Conservation (phyloP, 2,113 vertebrate species). For the Rhabdomys dilectus region DNA sequence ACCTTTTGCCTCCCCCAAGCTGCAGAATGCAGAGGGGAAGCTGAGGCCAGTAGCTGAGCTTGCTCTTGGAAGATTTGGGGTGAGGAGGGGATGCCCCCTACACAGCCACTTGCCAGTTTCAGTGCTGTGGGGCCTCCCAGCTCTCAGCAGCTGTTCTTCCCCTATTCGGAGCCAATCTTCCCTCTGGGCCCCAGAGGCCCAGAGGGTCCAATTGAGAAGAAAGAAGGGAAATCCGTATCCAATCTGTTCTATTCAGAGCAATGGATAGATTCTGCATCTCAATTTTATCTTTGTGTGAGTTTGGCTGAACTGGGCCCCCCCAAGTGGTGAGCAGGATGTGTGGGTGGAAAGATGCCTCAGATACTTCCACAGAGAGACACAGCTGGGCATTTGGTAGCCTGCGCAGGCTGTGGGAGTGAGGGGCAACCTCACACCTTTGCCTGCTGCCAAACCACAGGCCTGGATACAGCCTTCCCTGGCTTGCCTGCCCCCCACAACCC, state of each 20-base stretch:
- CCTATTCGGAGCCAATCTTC: slow-evolving; percentile 52
- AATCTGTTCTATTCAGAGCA: slow-evolving; percentile 80
- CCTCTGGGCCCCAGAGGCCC: slow-evolving; percentile 40
- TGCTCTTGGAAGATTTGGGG: background rate
- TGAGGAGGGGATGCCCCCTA: background rate
- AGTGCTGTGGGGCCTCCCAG: background rate
- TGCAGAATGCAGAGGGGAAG: background rate
- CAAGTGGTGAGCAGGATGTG: slow-evolving; percentile 84
- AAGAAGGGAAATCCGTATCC: slow-evolving; percentile 82
- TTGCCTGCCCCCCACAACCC: background rate
- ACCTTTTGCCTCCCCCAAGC: background rate
- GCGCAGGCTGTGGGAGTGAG: background rate
- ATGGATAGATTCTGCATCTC: slow-evolving; percentile 83
- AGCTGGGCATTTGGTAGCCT: slow-evolving; percentile 58
- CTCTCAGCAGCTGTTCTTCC: slow-evolving; percentile 13
- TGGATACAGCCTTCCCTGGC: slow-evolving; percentile 61
- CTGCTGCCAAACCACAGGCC: slow-evolving; percentile 58
- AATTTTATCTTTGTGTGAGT: slow-evolving; percentile 82
- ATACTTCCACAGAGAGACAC: slow-evolving; percentile 66
- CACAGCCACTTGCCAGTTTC: background rate
- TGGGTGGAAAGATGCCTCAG: slow-evolving; percentile 76
- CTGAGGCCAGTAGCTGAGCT: background rate
- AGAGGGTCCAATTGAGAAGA: slow-evolving; percentile 78
- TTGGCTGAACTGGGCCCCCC: slow-evolving; percentile 69
- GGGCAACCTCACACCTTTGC: background rate